Conservation (phyloP, 2,797 vertebrate genomes). For the Pagetopsis macropterus region DNA sequence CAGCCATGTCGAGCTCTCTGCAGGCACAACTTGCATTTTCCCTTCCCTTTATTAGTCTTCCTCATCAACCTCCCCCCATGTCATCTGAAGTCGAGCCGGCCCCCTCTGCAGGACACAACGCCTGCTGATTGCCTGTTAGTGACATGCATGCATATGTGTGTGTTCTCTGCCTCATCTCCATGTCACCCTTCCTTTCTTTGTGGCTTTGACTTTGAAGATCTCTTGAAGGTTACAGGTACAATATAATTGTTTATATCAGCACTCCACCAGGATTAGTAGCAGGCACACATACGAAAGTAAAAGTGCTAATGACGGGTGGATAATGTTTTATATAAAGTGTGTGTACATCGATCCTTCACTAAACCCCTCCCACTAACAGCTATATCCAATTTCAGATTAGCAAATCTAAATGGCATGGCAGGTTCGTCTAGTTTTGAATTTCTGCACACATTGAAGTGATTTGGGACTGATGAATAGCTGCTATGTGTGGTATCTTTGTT, state of each 20-base stretch:
- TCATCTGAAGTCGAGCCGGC: constrained; percentile 43
- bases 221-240: constrained; percentile 53
- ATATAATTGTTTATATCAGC: constrained; percentile 14
- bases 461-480: neutral
- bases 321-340: neutral
- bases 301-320: constrained; percentile 8
- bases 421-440: neutral
- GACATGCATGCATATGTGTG: neutral
- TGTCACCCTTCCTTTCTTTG: neutral
- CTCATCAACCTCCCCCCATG: constrained; percentile 42
- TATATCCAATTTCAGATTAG: neutral
- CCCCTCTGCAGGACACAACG: constrained; percentile 34
- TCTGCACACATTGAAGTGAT: neutral
- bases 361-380: neutral
- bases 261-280: constrained; percentile 9
- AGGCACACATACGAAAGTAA: neutral
- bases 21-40: constrained; percentile 40
- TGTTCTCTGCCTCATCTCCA: constrained; percentile 8
- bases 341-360: neutral
- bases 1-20: constrained; percentile 30
- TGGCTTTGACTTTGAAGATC: constrained; percentile 61
- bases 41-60: constrained; percentile 44
- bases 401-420: neutral
- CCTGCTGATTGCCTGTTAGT: constrained; percentile 28
- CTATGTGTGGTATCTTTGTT: neutral